phyloP scores from a whole-genome alignment of 2,888 invertebrate species.

The Auanema freiburgensis region DNA sequence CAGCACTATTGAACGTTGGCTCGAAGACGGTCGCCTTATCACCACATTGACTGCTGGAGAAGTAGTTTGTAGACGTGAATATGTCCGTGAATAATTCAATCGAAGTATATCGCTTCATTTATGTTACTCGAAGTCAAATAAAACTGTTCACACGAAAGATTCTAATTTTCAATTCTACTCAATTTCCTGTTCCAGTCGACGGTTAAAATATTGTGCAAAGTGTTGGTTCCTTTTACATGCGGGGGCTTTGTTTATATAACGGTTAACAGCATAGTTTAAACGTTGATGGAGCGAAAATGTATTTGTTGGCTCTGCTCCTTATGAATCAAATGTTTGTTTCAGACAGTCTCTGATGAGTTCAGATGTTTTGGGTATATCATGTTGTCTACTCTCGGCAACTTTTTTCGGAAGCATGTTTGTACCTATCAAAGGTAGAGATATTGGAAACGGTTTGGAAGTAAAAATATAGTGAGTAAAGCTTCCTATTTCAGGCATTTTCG shows the following conservation, averaged over 20 bases:
- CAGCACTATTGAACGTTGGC: constrained; percentile 38
- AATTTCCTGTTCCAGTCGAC: no score
- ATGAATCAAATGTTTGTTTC: no score
- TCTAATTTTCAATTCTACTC: no score
- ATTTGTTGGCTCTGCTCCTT: no score
- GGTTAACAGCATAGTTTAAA: no score
- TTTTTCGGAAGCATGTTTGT: constrained; percentile 69
- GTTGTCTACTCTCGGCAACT: constrained; percentile 65
- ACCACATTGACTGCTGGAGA: constrained; percentile 35
- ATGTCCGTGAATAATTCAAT: constrained; percentile 31
- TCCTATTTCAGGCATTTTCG: constrained; percentile 68
- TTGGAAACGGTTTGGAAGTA: constrained; percentile 67
- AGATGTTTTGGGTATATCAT: constrained; percentile 63
- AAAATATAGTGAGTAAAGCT: constrained; percentile 5
- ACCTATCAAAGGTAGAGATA: constrained; percentile 67
- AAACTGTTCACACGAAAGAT: no score
- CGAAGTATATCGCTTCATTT: no score
- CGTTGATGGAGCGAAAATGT: no score
- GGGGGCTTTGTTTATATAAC: constrained; percentile 5
- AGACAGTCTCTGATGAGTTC: no score
- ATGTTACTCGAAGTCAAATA: no score
- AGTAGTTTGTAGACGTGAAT: constrained; percentile 39
- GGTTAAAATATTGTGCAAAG: no score
- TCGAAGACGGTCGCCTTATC: constrained; percentile 43
- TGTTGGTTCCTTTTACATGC: constrained; percentile 2